These are phyloP conservation scores for Salarias fasciatus DNA, from an alignment of 2,797 vertebrate species.

Conservation along the genomic window DNA sequence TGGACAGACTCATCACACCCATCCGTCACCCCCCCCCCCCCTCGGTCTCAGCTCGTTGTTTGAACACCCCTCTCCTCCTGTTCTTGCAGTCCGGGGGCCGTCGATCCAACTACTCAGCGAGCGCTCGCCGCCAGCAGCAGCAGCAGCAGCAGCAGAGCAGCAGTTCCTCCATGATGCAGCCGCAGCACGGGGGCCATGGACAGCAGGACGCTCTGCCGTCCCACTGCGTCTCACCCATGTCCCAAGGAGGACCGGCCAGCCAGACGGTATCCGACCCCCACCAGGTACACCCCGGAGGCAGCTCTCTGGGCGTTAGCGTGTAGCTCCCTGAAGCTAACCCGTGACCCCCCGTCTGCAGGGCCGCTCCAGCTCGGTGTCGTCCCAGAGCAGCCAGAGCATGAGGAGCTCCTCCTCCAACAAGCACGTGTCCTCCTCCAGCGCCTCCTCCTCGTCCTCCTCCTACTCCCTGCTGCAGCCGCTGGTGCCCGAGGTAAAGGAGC, in stretches of 20 bases:
- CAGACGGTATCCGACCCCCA: slow-evolving; percentile 73
- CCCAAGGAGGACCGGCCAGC: slow-evolving; percentile 68
- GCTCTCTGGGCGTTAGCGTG: no score
- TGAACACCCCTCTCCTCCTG: background rate
- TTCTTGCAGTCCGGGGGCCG: slow-evolving; percentile 61
- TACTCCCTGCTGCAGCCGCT: slow-evolving; percentile 81
- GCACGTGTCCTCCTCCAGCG: slow-evolving; percentile 71
- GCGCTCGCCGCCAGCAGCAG: slow-evolving; percentile 65
- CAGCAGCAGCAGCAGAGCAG: slow-evolving; percentile 70
- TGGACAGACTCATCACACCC: slow-evolving; percentile 47
- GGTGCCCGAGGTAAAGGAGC: slow-evolving; percentile 83
- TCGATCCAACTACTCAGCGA: slow-evolving; percentile 62
- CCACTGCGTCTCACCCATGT: slow-evolving; percentile 79
- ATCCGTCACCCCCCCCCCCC: slow-evolving; percentile 52
- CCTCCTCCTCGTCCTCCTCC: slow-evolving; percentile 68
- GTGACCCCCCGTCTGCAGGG: slow-evolving; percentile 69
- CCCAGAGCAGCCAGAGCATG: slow-evolving; percentile 79
- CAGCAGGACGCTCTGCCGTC: slow-evolving; percentile 73
- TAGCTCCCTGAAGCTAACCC: no score
- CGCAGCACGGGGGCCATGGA: slow-evolving; percentile 66
- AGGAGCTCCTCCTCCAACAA: slow-evolving; percentile 80
- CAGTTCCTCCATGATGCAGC: slow-evolving; percentile 74
- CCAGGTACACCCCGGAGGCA: slow-evolving; percentile 74
- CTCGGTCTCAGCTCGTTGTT: slow-evolving; percentile 8
- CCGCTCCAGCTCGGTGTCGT: slow-evolving; percentile 75